Conservation (phyloP, 30 jellyfish, hydroid and myxozoan genomes). For the Chironex yamaguchii region DNA sequence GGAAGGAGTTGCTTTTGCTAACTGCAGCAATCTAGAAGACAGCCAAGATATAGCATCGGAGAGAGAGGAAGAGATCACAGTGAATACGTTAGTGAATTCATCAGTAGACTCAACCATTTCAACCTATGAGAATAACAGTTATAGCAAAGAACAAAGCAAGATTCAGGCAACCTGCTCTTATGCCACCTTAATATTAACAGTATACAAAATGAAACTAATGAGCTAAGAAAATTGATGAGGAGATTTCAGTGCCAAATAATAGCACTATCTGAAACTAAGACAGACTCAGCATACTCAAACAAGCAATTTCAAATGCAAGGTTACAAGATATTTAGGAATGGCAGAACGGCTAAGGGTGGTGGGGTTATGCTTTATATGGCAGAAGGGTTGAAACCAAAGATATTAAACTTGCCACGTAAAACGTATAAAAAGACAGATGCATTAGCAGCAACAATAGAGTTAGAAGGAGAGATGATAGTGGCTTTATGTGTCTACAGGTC, state of each 20-base stretch:
- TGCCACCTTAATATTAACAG: constrained; percentile 8
- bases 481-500: no score
- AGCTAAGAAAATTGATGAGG: background rate
- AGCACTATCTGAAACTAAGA: constrained; percentile 9
- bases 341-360: constrained; percentile 12
- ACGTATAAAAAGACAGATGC: constrained; percentile 13
- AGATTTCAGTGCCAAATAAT: background rate
- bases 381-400: constrained; percentile 3
- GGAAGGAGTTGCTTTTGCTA: background rate
- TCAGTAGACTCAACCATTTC: background rate
- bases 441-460: constrained; percentile 19
- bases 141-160: background rate
- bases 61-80: constrained; percentile 12
- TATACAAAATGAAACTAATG: background rate
- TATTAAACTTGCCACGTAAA: background rate
- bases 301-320: constrained; percentile 24
- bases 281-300: constrained; percentile 5
- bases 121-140: background rate
- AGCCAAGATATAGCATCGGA: constrained; percentile 5
- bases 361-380: constrained; percentile 15
- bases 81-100: constrained; percentile 1
- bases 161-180: constrained; percentile 2
- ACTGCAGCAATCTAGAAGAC: constrained; percentile 13
- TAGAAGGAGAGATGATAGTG: no score
- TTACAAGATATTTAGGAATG: constrained; percentile 3